These are phyloP conservation scores for Okapia johnstoni DNA, from an alignment of 2,113 vertebrate species.

Conservation along the genomic window DNA sequence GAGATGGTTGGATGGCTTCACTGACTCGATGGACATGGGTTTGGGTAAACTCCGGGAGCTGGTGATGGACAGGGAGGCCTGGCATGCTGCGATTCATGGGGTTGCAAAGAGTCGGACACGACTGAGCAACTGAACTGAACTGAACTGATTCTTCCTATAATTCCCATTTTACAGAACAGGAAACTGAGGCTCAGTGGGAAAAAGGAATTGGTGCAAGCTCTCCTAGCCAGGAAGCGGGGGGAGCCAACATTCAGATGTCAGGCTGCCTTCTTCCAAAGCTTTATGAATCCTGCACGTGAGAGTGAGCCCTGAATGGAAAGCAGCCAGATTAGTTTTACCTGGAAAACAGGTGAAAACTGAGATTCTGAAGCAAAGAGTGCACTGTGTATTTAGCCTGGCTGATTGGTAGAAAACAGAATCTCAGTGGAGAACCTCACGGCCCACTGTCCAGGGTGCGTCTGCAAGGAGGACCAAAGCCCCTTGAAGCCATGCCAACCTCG, in stretches of 20 bases:
- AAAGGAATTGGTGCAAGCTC: rapidly evolving
- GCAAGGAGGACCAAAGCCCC: neutral
- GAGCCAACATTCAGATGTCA: neutral
- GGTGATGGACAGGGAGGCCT: no score
- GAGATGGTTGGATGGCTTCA: no score
- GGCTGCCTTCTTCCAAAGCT: neutral
- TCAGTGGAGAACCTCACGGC: neutral
- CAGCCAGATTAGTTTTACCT: neutral
- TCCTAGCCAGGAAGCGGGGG: neutral
- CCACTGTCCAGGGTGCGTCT: neutral
- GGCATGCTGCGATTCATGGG: no score
- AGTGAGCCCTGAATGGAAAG: neutral
- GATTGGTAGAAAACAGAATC: neutral
- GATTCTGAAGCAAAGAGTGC: neutral
- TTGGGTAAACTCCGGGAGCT: no score
- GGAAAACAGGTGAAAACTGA: neutral
- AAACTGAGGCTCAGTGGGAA: neutral
- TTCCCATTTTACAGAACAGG: neutral
- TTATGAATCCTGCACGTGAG: neutral
- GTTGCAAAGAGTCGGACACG: no score
- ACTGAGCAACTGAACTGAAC: no score
- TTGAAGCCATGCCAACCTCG: neutral
- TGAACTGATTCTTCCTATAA: no score
- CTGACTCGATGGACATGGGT: no score
- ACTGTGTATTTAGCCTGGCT: rapidly evolving